A percentile compares a stretch with the other conserved stretches of the same genome.
Conservation (phyloP, 2,113 vertebrate species). For the Chaetodon auriga region DNA sequence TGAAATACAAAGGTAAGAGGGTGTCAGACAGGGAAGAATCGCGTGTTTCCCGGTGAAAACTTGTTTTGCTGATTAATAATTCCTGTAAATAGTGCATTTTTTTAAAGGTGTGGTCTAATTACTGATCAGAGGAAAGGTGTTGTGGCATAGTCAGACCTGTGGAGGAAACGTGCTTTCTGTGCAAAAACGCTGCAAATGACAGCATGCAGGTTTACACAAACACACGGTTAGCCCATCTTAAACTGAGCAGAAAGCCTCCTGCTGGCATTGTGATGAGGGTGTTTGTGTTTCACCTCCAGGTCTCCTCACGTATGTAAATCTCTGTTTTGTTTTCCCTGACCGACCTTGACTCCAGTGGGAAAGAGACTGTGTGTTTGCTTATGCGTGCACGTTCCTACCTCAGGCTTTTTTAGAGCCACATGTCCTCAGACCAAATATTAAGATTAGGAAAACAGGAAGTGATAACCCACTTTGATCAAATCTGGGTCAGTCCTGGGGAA, state of each 20-base stretch:
- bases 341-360: neutral
- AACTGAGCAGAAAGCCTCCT: slow-evolving; percentile 7
- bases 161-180: no score
- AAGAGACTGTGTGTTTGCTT: neutral
- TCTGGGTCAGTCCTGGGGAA: neutral
- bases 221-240: neutral
- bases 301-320: neutral
- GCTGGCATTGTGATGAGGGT: neutral
- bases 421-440: neutral
- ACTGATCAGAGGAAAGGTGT: neutral
- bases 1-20: neutral
- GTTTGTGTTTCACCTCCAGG: neutral
- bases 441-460: neutral
- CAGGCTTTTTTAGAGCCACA: neutral
- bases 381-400: neutral
- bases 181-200: neutral
- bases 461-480: slow-evolving; percentile 1
- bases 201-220: neutral
- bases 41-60: neutral
- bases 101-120: neutral
- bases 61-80: neutral
- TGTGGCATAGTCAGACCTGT: no score
- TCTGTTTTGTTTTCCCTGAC: neutral
- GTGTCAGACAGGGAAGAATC: neutral
- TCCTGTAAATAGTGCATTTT: neutral